phyloP scores from a whole-genome alignment of 2,797 vertebrate species.

The Danionella dracula region DNA sequence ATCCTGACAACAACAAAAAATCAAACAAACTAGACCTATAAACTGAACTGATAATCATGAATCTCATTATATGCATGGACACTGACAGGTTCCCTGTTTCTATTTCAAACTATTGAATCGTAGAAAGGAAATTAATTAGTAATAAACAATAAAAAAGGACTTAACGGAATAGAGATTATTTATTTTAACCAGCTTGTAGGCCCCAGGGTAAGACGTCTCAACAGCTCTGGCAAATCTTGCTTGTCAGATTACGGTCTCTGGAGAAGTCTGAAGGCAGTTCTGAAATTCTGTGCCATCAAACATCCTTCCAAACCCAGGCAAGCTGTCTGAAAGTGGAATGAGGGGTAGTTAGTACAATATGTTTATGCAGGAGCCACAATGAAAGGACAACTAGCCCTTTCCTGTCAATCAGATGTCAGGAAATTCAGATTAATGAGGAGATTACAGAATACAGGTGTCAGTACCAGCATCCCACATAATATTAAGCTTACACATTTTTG shows the following conservation, averaged over 20 bases:
- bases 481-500: neutral
- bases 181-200: neutral
- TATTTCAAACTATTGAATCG: slow-evolving; percentile 3
- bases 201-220: slow-evolving; percentile 1
- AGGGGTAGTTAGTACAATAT: neutral
- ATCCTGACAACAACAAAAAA: too few relatives aligned
- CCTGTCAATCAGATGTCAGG: slow-evolving; percentile 19
- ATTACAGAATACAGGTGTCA: neutral
- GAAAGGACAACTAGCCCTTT: neutral
- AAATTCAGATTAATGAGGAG: neutral
- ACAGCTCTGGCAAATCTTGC: slow-evolving; percentile 12
- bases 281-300: slow-evolving; percentile 13
- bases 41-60: too few relatives aligned
- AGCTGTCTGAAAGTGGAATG: neutral
- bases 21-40: too few relatives aligned
- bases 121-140: slow-evolving; percentile 14
- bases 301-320: slow-evolving; percentile 6
- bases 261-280: neutral
- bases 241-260: slow-evolving; percentile 16
- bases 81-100: neutral
- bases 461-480: neutral
- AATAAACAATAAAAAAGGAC: slow-evolving; percentile 17
- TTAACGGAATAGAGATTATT: slow-evolving; percentile 6
- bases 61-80: too few relatives aligned
- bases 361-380: neutral